phyloP scores from a whole-genome alignment of 2,888 invertebrate species.

The Agrotis exclamationis region DNA sequence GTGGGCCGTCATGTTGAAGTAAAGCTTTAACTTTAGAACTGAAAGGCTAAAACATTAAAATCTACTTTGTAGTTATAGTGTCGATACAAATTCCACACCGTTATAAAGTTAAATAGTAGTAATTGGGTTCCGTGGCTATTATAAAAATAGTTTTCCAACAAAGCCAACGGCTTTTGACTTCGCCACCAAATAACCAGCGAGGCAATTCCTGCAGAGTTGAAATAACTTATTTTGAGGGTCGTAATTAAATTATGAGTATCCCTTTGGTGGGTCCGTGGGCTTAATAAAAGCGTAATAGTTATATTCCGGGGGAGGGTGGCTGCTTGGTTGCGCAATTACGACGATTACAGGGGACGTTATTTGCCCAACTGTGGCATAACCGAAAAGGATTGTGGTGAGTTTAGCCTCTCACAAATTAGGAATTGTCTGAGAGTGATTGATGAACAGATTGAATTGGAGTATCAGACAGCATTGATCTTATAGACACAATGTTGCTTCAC shows the following conservation, averaged over 20 bases:
- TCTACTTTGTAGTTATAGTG: slow-evolving; percentile 3
- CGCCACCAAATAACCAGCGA: slow-evolving; percentile 70
- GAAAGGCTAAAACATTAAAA: slow-evolving; percentile 5
- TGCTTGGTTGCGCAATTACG: slow-evolving; percentile 82
- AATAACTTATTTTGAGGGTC: slow-evolving; percentile 82
- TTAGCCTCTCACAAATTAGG: slow-evolving; percentile 53
- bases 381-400: slow-evolving; percentile 62
- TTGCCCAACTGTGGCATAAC: slow-evolving; percentile 68
- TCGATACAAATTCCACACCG: background rate
- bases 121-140: slow-evolving; percentile 16
- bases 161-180: slow-evolving; percentile 66
- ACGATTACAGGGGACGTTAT: slow-evolving; percentile 72
- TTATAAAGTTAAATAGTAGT: slow-evolving; percentile 10
- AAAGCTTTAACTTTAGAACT: slow-evolving; percentile 3
- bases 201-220: slow-evolving; percentile 75
- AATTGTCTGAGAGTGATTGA: slow-evolving; percentile 33
- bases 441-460: slow-evolving; percentile 16
- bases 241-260: slow-evolving; percentile 89
- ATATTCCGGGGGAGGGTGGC: slow-evolving; percentile 82
- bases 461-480: background rate
- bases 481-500: background rate
- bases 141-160: slow-evolving; percentile 56
- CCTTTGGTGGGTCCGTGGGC: slow-evolving; percentile 86
- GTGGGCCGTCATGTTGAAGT: slow-evolving; percentile 9
- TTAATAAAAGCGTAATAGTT: slow-evolving; percentile 90